A percentile compares a stretch with the other conserved stretches of the same genome.
Conservation (phyloP, 2,113 vertebrate species). For the Ictidomys tridecemlineatus region DNA sequence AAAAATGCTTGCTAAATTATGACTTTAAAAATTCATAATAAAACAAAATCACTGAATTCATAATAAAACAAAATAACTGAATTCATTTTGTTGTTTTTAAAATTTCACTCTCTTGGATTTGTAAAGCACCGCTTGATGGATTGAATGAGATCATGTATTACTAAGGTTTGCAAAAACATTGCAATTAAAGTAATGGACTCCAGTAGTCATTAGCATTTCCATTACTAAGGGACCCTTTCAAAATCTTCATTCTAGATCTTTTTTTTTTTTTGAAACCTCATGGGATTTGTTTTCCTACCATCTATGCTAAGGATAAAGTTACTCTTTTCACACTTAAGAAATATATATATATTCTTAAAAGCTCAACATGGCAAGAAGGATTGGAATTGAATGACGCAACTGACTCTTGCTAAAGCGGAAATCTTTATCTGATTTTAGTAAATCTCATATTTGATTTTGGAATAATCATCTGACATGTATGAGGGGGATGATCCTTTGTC, state of each 20-base stretch:
- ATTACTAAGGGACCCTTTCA: slow-evolving; percentile 60
- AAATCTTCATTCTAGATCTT: slow-evolving; percentile 48
- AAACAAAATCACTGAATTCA: slow-evolving; percentile 54
- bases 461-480: slow-evolving; percentile 25
- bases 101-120: slow-evolving; percentile 43
- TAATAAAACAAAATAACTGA: neutral
- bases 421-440: slow-evolving; percentile 41
- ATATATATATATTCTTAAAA: slow-evolving; percentile 6
- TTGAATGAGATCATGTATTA: slow-evolving; percentile 73
- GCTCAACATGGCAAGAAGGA: neutral
- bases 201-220: slow-evolving; percentile 41
- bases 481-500: neutral
- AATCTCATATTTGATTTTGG: slow-evolving; percentile 10
- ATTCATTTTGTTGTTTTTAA: slow-evolving; percentile 67
- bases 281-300: neutral
- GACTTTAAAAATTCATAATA: slow-evolving; percentile 23
- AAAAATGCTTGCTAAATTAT: slow-evolving; percentile 44
- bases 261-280: slow-evolving; percentile 51
- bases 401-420: slow-evolving; percentile 13
- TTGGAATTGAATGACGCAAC: neutral
- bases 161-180: slow-evolving; percentile 58
- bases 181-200: slow-evolving; percentile 77
- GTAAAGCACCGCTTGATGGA: slow-evolving; percentile 52
- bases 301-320: neutral
- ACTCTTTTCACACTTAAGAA: neutral